phyloP scores from a whole-genome alignment of 2,888 invertebrate species.

The Physocephala rufipes region DNA sequence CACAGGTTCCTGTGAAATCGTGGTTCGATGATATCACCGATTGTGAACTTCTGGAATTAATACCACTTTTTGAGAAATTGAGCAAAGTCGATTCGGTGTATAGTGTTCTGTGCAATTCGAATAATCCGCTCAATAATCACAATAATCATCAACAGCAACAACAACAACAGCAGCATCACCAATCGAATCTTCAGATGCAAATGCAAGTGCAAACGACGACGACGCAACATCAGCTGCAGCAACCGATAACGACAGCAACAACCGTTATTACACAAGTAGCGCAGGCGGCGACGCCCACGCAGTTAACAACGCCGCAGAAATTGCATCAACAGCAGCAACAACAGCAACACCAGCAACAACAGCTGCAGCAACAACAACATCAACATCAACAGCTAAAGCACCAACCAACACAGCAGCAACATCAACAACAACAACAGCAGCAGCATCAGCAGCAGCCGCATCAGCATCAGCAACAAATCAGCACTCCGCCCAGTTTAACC shows the following conservation, averaged over 20 bases:
- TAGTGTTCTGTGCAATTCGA: constrained; percentile 91
- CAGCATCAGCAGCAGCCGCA: constrained; percentile 47
- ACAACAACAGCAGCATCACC: constrained; percentile 54
- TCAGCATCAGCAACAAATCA: constrained; percentile 49
- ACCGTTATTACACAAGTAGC: constrained; percentile 63
- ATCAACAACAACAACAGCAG: constrained; percentile 47
- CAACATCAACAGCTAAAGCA: constrained; percentile 50
- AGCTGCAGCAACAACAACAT: constrained; percentile 47
- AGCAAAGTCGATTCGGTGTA: constrained; percentile 97
- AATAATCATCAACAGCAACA: constrained; percentile 46
- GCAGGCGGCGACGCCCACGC: constrained; percentile 48
- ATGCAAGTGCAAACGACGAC: constrained; percentile 41
- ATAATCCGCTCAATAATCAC: constrained; percentile 74
- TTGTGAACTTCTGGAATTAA: constrained; percentile 94
- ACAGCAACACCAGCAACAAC: constrained; percentile 44
- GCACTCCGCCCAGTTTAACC: constrained; percentile 66
- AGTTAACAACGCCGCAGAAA: constrained; percentile 22
- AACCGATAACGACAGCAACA: constrained; percentile 59
- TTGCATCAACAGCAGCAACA: constrained; percentile 47
- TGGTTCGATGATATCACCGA: constrained; percentile 99
- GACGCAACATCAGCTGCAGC: constrained; percentile 50
- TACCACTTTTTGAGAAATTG: constrained; percentile 97
- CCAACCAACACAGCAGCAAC: constrained; percentile 23
- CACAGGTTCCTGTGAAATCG: constrained; percentile 95
- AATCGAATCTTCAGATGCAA: constrained; percentile 37